Conservation (phyloP, 2,888 invertebrate genomes). For the Cephus pulcher region DNA sequence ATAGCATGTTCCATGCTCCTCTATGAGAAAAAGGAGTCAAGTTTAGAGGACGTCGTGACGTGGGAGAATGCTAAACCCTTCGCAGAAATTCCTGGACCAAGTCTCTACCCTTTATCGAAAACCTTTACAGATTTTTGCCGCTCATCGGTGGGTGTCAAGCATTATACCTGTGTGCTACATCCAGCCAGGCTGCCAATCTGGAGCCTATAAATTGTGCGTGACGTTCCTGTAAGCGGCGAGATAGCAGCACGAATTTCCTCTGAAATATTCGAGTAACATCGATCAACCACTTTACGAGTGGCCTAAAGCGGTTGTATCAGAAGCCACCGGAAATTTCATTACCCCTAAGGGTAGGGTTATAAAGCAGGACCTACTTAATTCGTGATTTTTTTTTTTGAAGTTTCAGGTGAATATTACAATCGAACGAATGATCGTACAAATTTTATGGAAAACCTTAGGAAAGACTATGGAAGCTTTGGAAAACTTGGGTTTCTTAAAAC, state of each 20-base stretch:
- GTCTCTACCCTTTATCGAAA: constrained; percentile 32
- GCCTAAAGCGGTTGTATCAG: background rate
- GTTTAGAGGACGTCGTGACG: background rate
- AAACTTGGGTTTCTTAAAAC: constrained; percentile 11
- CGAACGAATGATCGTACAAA: background rate
- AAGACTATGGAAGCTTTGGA: constrained; percentile 18
- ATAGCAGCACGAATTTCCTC: background rate
- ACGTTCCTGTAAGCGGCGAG: background rate
- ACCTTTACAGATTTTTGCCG: constrained; percentile 34
- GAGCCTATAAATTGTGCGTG: background rate
- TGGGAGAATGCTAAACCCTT: constrained; percentile 27
- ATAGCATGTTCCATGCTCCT: background rate
- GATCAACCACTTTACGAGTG: background rate
- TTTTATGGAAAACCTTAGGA: constrained; percentile 3
- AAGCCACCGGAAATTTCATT: background rate
- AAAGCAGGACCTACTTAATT: background rate
- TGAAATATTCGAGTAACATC: background rate
- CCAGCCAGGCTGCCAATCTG: background rate
- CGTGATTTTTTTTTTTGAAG: background rate
- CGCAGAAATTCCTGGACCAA: constrained; percentile 32
- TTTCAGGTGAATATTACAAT: constrained; percentile 13
- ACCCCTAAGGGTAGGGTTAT: background rate
- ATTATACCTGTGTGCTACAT: background rate
- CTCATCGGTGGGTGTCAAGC: constrained; percentile 22
- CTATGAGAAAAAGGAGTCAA: background rate